Evolutionary conservation across 37 sponge, comb jelly and placozoan species (phyloP).

Genomic region (Oscarella lobularis): DNA sequence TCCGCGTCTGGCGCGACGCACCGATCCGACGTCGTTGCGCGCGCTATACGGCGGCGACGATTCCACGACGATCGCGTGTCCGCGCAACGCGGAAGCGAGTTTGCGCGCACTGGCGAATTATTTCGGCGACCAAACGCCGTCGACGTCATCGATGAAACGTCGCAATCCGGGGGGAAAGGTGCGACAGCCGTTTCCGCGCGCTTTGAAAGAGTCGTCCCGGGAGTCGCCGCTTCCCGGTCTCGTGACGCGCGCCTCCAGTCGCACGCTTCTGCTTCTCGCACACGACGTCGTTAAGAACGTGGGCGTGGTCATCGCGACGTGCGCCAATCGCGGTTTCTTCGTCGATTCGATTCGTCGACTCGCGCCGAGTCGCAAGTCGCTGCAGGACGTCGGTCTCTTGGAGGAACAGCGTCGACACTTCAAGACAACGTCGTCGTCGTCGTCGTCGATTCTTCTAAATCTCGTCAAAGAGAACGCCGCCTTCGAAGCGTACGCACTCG

Average conservation of each 20-base stretch:
- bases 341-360: background rate
- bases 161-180: background rate
- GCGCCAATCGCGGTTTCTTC: background rate
- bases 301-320: background rate
- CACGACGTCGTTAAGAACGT: background rate
- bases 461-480: background rate
- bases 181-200: background rate
- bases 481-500: background rate
- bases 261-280: background rate
- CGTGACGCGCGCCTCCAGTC: background rate
- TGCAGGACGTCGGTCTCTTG: background rate
- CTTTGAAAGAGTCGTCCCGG: background rate
- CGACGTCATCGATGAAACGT: background rate
- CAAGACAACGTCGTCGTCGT: background rate
- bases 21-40: background rate
- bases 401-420: too few relatives aligned
- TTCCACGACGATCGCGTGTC: background rate
- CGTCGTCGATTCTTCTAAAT: background rate
- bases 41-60: background rate
- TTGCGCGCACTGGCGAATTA: background rate
- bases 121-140: background rate
- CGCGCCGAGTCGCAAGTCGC: background rate
- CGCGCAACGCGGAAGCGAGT: background rate
- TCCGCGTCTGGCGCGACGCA: background rate
- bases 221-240: background rate